phyloP scores from a whole-genome alignment of 2,113 vertebrate genomes.

The Aramus guarauna region DNA sequence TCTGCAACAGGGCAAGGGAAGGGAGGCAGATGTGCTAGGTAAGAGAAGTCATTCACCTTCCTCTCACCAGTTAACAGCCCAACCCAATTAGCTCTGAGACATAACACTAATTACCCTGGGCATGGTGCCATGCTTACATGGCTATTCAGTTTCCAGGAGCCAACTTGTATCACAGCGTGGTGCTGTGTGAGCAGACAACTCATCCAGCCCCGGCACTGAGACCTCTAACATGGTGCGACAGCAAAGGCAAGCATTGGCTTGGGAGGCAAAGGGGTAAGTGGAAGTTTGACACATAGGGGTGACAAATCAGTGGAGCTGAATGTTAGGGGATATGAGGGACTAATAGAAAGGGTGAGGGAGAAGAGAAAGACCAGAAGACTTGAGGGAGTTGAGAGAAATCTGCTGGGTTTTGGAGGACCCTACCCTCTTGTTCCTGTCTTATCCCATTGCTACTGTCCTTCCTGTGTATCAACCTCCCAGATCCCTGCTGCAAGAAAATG shows the following conservation, averaged over 20 bases:
- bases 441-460: neutral
- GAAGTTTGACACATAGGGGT: neutral
- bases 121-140: neutral
- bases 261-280: neutral
- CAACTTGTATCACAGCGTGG: rapidly evolving
- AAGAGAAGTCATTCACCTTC: neutral
- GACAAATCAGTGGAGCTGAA: neutral
- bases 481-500: neutral
- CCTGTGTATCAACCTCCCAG: neutral
- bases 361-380: neutral
- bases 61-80: neutral
- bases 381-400: neutral
- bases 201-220: neutral
- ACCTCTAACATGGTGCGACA: rapidly evolving
- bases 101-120: neutral
- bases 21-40: neutral
- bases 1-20: neutral
- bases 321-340: neutral
- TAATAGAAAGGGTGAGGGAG: rapidly evolving
- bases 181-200: neutral
- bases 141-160: neutral
- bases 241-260: neutral
- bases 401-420: neutral
- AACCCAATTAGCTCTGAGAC: neutral
- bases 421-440: neutral